These are phyloP conservation scores for Potorous gilbertii DNA, from an alignment of 2,797 vertebrate genomes.

Conservation along the genomic window DNA sequence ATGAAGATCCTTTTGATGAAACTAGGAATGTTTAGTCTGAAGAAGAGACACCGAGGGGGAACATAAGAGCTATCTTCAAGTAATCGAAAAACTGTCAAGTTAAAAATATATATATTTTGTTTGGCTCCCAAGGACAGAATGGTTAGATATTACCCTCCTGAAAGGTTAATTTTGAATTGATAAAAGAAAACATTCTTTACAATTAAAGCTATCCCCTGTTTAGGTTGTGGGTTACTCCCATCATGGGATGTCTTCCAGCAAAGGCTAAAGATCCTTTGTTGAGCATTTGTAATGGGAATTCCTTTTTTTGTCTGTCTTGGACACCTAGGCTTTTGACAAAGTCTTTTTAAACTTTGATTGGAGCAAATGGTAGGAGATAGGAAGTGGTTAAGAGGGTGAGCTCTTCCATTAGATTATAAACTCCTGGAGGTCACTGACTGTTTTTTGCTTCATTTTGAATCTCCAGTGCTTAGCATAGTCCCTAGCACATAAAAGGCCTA, in stretches of 20 bases:
- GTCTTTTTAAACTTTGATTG: neutral
- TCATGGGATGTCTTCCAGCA: neutral
- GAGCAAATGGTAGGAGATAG: neutral
- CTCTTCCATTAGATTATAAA: neutral
- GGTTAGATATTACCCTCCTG: neutral
- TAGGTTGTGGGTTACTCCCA: neutral
- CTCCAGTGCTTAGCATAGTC: neutral
- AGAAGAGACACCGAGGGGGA: neutral
- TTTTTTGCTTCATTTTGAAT: neutral
- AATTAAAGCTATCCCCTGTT: neutral
- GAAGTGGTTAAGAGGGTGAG: neutral
- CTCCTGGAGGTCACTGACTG: neutral
- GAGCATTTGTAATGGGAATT: neutral
- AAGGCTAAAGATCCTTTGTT: neutral
- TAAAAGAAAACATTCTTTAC: neutral
- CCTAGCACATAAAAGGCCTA: neutral
- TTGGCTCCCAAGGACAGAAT: neutral
- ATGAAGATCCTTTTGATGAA: neutral
- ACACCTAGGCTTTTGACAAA: neutral
- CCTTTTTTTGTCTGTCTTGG: neutral
- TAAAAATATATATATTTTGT: neutral
- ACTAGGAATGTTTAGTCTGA: neutral
- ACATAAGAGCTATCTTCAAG: too few relatives aligned
- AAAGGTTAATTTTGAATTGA: neutral
- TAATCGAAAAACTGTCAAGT: neutral